Evolutionary conservation across 2,888 invertebrate species (phyloP), one percentile per base, ranked within the genome.

Genomic region (Encarsia formosa): DNA sequence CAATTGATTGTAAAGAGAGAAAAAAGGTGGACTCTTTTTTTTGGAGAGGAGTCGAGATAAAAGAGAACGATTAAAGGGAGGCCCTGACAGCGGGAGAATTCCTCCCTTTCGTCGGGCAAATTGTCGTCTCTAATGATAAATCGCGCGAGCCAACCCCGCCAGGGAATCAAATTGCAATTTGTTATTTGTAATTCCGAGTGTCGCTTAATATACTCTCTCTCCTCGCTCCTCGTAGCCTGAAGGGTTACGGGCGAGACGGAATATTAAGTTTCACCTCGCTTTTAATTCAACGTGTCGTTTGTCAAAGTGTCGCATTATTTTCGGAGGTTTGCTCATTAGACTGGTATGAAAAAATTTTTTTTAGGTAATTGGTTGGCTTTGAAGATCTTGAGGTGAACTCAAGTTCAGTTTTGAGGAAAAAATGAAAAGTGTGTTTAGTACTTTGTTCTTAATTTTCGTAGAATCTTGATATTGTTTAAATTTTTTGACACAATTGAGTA

Each of bases 181-280:
- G 73, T 73, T 74, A 73, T 73, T 74, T 74, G 73, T 74, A 74
- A 73, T 73, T 73, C 72, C 70, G 67, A 73, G 72, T 73, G 73
- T 69, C 71, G 73, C 68, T 73, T 73, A 71, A 74, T 74, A 73
- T 72, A 57, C 47, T 57, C 39, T 3, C 22, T 23, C 32, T 37
- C 52, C 29, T 34, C 45, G 13, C n/a, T 5, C 5, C n/a, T n/a
- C 32, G 34, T n/a, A 15, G 5, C 8, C 11, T 15, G 8, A 5
- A 8, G 9, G 11, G 18, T 39, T 39, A 23, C 15, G 19, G 20
- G 9, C n/a, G n/a, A n/a, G n/a, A n/a, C 53, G 34, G 48, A 47
- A 53, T 56, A 56, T 56, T 53, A 53, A 53, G 56, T 56, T 56
- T 53, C 56, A 45, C 32, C 46, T 49, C 23, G 35, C 19, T 24